Conservation (phyloP, 2,888 invertebrate species). For the Rhyacophila evoluta region DNA sequence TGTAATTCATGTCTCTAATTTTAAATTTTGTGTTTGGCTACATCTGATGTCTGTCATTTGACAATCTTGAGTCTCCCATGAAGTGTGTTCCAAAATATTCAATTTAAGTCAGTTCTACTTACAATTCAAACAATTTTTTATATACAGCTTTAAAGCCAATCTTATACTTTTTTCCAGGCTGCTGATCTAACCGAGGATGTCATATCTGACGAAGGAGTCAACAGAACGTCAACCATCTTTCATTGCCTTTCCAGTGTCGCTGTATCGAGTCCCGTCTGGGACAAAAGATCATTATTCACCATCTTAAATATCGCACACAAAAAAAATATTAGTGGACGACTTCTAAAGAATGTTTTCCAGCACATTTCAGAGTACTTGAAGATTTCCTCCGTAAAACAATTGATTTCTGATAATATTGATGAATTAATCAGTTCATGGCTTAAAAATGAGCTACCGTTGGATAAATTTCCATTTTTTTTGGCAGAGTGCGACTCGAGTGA, state of each 20-base stretch:
- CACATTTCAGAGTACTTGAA: conserved; percentile 57
- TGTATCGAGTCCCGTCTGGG: conserved; percentile 66
- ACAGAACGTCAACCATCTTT: conserved; percentile 71
- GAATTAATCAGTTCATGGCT: conserved; percentile 69
- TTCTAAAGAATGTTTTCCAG: conserved; percentile 65
- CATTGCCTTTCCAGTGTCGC: conserved; percentile 70
- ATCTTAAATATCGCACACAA: conserved; percentile 69
- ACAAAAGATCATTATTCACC: conserved; percentile 68
- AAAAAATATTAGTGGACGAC: conserved; percentile 64
- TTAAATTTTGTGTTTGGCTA: too few relatives aligned
- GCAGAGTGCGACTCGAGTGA: conserved; percentile 61
- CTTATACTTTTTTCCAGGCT: conserved; percentile 60
- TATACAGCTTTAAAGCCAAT: too few relatives aligned
- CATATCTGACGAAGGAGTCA: conserved; percentile 71
- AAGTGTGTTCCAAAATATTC: too few relatives aligned
- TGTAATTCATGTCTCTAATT: too few relatives aligned
- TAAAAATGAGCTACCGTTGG: conserved; percentile 59
- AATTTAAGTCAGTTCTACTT: too few relatives aligned
- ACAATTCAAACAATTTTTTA: too few relatives aligned
- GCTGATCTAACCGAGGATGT: conserved; percentile 62
- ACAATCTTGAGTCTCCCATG: too few relatives aligned
- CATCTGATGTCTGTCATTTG: too few relatives aligned
- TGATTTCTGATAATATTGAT: conserved; percentile 64
- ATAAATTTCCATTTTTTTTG: conserved; percentile 65
- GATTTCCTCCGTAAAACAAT: conserved; percentile 53